Base-by-base conservation (phyloP, 2,113 vertebrate genomes). In the Protobothrops flavoviridis region DNA sequence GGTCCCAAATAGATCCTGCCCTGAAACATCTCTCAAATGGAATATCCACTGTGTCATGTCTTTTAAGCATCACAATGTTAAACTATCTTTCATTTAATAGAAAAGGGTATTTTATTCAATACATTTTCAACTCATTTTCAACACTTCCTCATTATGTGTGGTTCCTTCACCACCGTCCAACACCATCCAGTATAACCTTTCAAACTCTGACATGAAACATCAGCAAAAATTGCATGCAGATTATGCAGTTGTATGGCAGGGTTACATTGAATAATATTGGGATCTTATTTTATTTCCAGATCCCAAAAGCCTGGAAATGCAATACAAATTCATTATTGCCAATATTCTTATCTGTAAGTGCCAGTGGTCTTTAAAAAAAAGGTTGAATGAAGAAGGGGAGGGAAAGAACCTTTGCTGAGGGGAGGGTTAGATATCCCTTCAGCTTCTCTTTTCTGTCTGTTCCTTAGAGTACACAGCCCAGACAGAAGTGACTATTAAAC, bases 331-430 rank as follows among this genome's bases (percentile, higher is more conserved):
- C 50, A 95, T 91, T 33, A 94, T 87, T 94, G 94, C 87, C 90
- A 74, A 33, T 93, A 89, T 23, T 91, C 94, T 97, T 97, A 97
- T 96, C 96, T 96, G 94, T 89, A 94, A 96, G 21, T 90, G 74
- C 94, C 96, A 97, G 91, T 53, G 93, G 57, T 85, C 91, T 85
- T 88, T 91, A 0, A 0, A 85, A 81, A 93, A 90, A 39, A 33
- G 7, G 12, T 17, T 74, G 69, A 91, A 24, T 20, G 29, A 93
- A 50, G 85, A 93, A 21, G 52, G 23, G 23, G n/a, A n/a, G 29
- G 56, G 10, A 57, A 13, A 33, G n/a, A 90, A 43, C 20, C 93
- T 95, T 88, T 89, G 48, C 59, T 24, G 12, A 5, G 29, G 17
- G 56, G 13, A 95, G 52, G 92, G 89, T 52, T 85, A 91, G 85